Conservation (phyloP, 2,797 vertebrate genomes). For the Poecilia gillii region DNA sequence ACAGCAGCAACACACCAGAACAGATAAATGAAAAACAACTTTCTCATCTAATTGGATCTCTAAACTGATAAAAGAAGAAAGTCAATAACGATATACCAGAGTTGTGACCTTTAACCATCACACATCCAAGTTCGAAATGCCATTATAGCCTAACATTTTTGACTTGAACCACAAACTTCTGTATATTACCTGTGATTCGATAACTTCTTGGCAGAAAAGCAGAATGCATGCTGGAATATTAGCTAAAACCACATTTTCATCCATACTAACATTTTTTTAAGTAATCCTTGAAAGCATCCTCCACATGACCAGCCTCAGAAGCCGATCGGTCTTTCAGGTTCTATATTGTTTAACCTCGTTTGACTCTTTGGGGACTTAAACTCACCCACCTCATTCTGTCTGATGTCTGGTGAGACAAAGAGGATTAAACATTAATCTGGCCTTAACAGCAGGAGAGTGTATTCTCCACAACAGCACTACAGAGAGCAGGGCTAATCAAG, state of each 20-base stretch:
- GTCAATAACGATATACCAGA: not conserved
- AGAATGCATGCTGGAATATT: not conserved
- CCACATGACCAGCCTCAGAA: not conserved
- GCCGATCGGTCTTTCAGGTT: slow-evolving; percentile 48
- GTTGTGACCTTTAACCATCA: not conserved
- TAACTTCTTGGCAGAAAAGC: not conserved
- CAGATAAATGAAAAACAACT: not conserved
- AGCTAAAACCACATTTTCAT: not conserved
- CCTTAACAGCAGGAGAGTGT: slow-evolving; percentile 57
- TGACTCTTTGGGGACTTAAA: slow-evolving; percentile 13
- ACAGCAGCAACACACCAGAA: not conserved
- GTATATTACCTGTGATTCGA: not conserved
- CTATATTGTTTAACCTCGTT: slow-evolving; percentile 20
- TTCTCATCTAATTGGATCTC: not conserved
- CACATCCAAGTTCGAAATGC: not conserved
- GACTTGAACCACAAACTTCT: not conserved
- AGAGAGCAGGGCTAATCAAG: slow-evolving; percentile 69
- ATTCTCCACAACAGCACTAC: slow-evolving; percentile 48
- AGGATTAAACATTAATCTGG: slow-evolving; percentile 75
- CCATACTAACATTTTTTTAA: not conserved
- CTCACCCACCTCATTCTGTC: slow-evolving; percentile 51
- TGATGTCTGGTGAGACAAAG: slow-evolving; percentile 69
- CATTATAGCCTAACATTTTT: not conserved
- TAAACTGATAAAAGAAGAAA: not conserved
- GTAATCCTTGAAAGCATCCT: slow-evolving; percentile 6